Base-by-base conservation (phyloP, 2,797 vertebrate genomes). In the Sparus aurata region DNA sequence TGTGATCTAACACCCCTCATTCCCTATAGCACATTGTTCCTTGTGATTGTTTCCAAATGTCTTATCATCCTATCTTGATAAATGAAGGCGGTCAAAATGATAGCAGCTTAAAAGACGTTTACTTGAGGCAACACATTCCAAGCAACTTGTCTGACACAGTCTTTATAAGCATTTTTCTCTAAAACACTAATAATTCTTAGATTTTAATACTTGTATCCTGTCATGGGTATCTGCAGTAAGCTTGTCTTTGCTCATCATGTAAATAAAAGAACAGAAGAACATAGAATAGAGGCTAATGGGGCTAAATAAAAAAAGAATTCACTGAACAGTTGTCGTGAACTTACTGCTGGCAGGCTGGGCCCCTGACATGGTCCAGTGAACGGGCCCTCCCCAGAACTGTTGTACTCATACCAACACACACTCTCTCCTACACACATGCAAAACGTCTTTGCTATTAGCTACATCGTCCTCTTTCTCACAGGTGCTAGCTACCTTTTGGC, bases 21-120 rank as follows among this genome's bases (percentile, higher is more conserved):
- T 71, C 25, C 30, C 12, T 5, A 3, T 18, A 23, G 25, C 15
- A 22, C n/a, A 17, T 11, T 55, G n/a, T 3, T 4, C 0, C 1
- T 18, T 58, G 18, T 61, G 49, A 69, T 61, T 57, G 50, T 59
- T 30, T 34, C 66, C 38, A 72, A 45, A 69, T 73, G 38, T 11
- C 34, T 25, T 68, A 1, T 63, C 13, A 58, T 49, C 12, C 67
- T 41, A 3, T 11, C 7, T 43, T 65, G 73, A 57, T 38, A 70
- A 52, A 68, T 55, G 17, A 49, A 9, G 12, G 3, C 41, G 20
- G 27, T 30, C 27, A 30, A 30, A 80, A 47, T 64, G 61, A 15
- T 16, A 70, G 6, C 30, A 25, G 41, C 60, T n/a, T 54, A 17
- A 62, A 58, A 76, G 9, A 55, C 73, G 68, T 69, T 55, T 8